These are phyloP conservation scores for Drosophila sordidula DNA, from an alignment of 2,888 invertebrate species.

Conservation along the genomic window DNA sequence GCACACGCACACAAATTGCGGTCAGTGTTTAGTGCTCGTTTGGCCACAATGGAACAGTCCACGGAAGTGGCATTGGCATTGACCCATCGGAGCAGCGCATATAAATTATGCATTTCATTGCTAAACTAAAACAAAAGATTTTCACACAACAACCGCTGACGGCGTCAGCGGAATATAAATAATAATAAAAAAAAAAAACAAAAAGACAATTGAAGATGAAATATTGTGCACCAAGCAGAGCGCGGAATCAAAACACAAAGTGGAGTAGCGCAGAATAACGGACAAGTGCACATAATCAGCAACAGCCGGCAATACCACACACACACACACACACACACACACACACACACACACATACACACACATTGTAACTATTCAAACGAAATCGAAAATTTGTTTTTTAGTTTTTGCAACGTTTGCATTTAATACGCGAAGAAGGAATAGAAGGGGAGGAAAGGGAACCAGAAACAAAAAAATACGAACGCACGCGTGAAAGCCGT, in stretches of 20 bases:
- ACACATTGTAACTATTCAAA: slow-evolving; percentile 16
- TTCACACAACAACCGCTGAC: slow-evolving; percentile 2
- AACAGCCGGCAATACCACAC: slow-evolving; percentile 43
- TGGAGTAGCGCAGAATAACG: slow-evolving; percentile 27
- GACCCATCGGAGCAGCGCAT: neutral
- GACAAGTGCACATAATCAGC: slow-evolving; percentile 44
- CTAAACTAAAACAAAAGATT: slow-evolving; percentile 34
- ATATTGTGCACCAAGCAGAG: slow-evolving; percentile 14
- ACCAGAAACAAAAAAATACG: slow-evolving; percentile 25
- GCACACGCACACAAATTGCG: slow-evolving; percentile 2
- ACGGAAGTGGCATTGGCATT: slow-evolving; percentile 43
- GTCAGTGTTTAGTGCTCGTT: slow-evolving; percentile 21
- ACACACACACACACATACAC: neutral
- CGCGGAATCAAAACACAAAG: slow-evolving; percentile 28
- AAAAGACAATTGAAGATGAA: slow-evolving; percentile 33
- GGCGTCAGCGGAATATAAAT: neutral
- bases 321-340: slow-evolving; percentile 18
- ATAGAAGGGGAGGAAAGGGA: neutral
- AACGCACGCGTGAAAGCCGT: slow-evolving; percentile 65
- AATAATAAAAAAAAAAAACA: slow-evolving; percentile 17
- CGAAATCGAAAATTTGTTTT: slow-evolving; percentile 30
- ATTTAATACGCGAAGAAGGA: neutral
- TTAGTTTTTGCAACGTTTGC: slow-evolving; percentile 6
- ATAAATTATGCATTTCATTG: slow-evolving; percentile 36
- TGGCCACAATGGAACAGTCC: slow-evolving; percentile 9